Conservation (phyloP, 2,113 vertebrate genomes). For the Prolemur simus region DNA sequence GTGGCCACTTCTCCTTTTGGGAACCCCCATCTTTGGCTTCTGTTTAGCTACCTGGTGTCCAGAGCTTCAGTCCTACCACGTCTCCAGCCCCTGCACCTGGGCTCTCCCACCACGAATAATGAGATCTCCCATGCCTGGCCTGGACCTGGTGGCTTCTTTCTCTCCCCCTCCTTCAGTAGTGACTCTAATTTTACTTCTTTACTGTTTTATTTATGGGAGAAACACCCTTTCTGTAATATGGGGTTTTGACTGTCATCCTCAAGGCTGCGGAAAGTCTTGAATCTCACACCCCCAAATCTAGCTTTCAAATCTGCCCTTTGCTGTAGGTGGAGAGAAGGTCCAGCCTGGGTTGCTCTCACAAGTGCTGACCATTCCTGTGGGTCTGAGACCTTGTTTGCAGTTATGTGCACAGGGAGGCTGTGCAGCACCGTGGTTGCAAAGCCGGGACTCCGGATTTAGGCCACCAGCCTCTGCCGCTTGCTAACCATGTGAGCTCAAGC, state of each 20-base stretch:
- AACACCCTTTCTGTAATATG: background rate
- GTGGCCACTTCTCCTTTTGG: background rate
- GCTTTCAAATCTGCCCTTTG: background rate
- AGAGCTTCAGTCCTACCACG: background rate
- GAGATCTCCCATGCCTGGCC: too few relatives aligned
- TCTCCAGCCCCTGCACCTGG: background rate
- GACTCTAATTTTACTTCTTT: background rate
- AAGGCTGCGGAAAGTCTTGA: background rate
- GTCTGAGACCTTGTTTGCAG: background rate
- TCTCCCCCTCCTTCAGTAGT: background rate
- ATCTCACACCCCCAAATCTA: background rate
- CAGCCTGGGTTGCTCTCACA: too few relatives aligned
- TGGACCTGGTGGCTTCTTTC: background rate
- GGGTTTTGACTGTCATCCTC: background rate
- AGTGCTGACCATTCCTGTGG: background rate
- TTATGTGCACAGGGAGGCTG: background rate
- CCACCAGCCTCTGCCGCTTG: background rate
- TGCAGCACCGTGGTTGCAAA: background rate
- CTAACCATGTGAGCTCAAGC: background rate
- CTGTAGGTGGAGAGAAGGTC: background rate
- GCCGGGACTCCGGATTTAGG: background rate
- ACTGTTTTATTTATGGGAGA: background rate
- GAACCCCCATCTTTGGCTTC: background rate
- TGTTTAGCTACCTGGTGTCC: too few relatives aligned
- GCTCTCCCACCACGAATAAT: background rate